phyloP scores from a whole-genome alignment of 2,797 vertebrate species.

The Brachymystax lenok region DNA sequence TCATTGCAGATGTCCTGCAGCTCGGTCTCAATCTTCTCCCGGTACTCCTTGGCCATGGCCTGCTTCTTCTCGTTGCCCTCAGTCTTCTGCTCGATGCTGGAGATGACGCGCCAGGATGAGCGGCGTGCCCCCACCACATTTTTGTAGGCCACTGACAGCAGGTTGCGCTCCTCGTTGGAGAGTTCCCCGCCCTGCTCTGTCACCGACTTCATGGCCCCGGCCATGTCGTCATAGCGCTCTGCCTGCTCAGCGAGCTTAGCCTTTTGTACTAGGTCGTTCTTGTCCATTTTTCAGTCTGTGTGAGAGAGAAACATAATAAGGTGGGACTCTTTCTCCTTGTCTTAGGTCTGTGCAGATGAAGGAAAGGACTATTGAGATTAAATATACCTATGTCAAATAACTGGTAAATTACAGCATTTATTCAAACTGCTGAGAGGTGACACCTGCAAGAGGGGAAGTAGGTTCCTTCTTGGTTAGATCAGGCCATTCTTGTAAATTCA shows the following conservation, averaged over 20 bases:
- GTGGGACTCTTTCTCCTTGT: background rate
- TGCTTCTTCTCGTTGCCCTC: slow-evolving; percentile 96
- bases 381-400: background rate
- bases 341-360: background rate
- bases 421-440: background rate
- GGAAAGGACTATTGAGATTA: background rate
- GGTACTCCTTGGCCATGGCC: slow-evolving; percentile 94
- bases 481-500: background rate
- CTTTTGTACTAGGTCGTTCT: slow-evolving; percentile 97
- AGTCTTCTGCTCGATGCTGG: slow-evolving; percentile 98
- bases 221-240: slow-evolving; percentile 98
- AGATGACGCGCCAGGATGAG: slow-evolving; percentile 98
- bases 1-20: slow-evolving; percentile 96
- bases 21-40: slow-evolving; percentile 94
- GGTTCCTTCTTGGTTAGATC: background rate
- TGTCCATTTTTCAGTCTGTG: slow-evolving; percentile 89
- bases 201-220: slow-evolving; percentile 92
- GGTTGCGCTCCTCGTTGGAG: slow-evolving; percentile 96
- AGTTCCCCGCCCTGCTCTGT: slow-evolving; percentile 91
- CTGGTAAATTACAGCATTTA: background rate
- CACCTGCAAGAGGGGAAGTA: background rate
- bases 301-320: slow-evolving; percentile 15
- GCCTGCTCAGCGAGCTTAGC: slow-evolving; percentile 98
- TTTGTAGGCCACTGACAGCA: slow-evolving; percentile 98
- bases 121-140: slow-evolving; percentile 97